Percentiles rank a stretch among this genome's conserved stretches.
Evolutionary conservation across 2,113 vertebrate species (phyloP).

Genomic region (Arenaria interpres): DNA sequence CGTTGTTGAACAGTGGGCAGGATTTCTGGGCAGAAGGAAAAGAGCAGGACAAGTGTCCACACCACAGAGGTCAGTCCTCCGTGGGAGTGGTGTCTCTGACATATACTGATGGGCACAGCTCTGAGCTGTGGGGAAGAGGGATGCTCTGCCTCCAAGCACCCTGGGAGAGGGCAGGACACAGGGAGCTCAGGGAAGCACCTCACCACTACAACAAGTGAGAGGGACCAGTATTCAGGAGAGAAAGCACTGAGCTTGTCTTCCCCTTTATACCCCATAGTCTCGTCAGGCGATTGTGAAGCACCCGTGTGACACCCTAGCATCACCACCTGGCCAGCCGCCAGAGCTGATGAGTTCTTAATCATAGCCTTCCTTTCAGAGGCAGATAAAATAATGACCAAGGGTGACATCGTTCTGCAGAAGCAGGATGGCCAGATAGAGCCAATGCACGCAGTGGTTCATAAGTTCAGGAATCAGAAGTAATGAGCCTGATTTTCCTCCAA

Average conservation of each 20-base stretch:
- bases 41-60: background rate
- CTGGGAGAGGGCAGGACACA: background rate
- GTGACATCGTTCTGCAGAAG: background rate
- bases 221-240: background rate
- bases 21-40: background rate
- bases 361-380: background rate
- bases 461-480: slow-evolving; percentile 4
- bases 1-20: background rate
- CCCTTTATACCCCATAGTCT: background rate
- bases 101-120: background rate
- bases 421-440: background rate
- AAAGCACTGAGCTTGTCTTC: background rate
- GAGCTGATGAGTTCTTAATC: background rate
- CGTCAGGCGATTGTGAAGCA: background rate
- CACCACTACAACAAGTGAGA: background rate
- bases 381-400: background rate
- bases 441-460: background rate
- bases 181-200: background rate
- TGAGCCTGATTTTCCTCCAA: background rate
- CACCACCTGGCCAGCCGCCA: background rate
- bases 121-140: background rate
- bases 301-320: background rate
- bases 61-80: background rate
- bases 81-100: background rate
- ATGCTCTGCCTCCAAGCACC: background rate